Conservation (phyloP, 2,888 invertebrate genomes). For the Listrodromus nycthemerus region DNA sequence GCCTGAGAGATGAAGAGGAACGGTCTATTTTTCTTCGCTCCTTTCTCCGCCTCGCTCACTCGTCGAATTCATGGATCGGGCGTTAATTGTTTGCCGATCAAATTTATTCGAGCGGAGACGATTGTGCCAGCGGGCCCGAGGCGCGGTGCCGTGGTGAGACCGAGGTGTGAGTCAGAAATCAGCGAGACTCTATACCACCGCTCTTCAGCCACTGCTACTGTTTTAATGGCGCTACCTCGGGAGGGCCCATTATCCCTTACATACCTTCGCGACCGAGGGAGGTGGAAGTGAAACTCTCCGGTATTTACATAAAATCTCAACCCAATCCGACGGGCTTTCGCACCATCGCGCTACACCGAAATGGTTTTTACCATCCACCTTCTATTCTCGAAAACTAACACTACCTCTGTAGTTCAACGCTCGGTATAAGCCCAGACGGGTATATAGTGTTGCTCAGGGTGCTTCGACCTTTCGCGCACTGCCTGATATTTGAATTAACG, state of each 20-base stretch:
- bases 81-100: conserved; percentile 75
- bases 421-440: not conserved
- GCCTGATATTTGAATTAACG: conserved; percentile 74
- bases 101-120: conserved; percentile 74
- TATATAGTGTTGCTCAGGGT: not conserved
- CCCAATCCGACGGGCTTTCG: conserved; percentile 67
- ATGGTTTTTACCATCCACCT: conserved; percentile 75
- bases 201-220: conserved; percentile 46
- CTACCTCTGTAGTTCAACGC: conserved; percentile 14
- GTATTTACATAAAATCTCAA: conserved; percentile 78
- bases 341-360: conserved; percentile 70
- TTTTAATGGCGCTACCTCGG: conserved; percentile 73
- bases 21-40: conserved; percentile 70
- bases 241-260: conserved; percentile 75
- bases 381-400: conserved; percentile 63
- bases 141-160: not conserved
- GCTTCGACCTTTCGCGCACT: conserved; percentile 38
- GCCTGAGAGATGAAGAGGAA: conserved; percentile 10
- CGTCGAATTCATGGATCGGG: conserved; percentile 68
- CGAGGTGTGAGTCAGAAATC: conserved; percentile 36
- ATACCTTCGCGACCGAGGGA: conserved; percentile 66
- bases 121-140: conserved; percentile 3
- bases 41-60: conserved; percentile 40
- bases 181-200: conserved; percentile 17
- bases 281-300: conserved; percentile 44